Base-by-base conservation (phyloP, 2,113 vertebrate genomes). In the Petrocephalus microphthalmus region DNA sequence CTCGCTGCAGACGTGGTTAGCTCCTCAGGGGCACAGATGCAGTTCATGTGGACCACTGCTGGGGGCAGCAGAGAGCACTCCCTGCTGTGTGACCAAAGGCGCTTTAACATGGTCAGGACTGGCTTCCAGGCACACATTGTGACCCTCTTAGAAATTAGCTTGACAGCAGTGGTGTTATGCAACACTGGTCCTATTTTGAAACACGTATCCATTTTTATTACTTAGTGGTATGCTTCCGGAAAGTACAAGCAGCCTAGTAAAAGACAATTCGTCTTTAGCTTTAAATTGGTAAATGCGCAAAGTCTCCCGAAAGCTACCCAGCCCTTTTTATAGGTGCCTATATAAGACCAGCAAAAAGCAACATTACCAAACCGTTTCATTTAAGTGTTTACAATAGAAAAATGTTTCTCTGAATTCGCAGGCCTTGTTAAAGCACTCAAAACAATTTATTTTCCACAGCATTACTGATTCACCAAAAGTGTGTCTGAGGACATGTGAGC, bases 151-250 rank as follows among this genome's bases (percentile, higher is more conserved):
- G 87, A 81, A 87, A 88, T 67, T 87, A 87, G 84, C 37, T 85
- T 84, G 87, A 88, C 20, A n/a, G 78, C 87, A 83, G 20, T 84
- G 29, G 13, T 2, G 90, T 95, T 95, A 94, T 91, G 92, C 88
- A 95, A 95, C 91, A 89, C 85, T 92, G 84, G 89, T 93, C 92
- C 91, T 82, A 89, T 87, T 89, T 90, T 42, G 52, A 89, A 86
- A 83, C 87, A 60, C 86, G 87, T 86, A 93, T 90, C 88, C 81
- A 88, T 91, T 94, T 88, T 95, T 92, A 95, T 94, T 91, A 92
- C 93, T 93, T 93, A 87, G 91, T 93, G 94, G 93, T 93, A 91
- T 93, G 91, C 92, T 89, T 93, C 90, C 91, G 92, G 90, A 93
- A 94, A 93, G 92, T 87, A 89, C 89, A 87, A 91, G 88, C 90